Percentiles rank a stretch among this genome's conserved stretches.
Evolutionary conservation across 1,140 invertebrate genomes (phyloP).

Genomic region (Bombus superbus): DNA sequence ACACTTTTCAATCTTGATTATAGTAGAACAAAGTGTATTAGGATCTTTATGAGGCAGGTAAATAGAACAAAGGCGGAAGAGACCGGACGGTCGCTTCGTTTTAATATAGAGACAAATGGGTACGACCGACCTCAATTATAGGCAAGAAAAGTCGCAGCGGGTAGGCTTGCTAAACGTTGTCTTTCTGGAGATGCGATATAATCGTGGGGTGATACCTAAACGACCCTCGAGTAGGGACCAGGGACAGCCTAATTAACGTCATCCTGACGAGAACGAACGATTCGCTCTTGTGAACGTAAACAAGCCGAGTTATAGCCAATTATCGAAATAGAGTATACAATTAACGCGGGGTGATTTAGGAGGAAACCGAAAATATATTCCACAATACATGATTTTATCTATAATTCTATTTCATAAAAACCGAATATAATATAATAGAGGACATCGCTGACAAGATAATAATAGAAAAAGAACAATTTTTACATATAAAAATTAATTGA

Average conservation of each 20-base stretch:
- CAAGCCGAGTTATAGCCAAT: slow-evolving; percentile 46
- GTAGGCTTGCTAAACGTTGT: slow-evolving; percentile 51
- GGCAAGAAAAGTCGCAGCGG: slow-evolving; percentile 51
- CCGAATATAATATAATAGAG: no score
- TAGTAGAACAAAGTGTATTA: not conserved
- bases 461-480: not conserved
- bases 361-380: not conserved
- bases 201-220: slow-evolving; percentile 55
- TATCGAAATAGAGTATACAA: slow-evolving; percentile 59
- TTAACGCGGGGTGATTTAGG: slow-evolving; percentile 35
- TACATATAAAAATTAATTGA: not conserved
- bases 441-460: no score
- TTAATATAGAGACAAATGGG: slow-evolving; percentile 62
- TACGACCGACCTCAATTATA: slow-evolving; percentile 65
- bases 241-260: slow-evolving; percentile 66
- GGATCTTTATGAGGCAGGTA: not conserved
- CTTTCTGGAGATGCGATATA: slow-evolving; percentile 59
- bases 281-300: slow-evolving; percentile 52
- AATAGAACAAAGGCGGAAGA: slow-evolving; percentile 13
- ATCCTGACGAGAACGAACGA: slow-evolving; percentile 47
- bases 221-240: slow-evolving; percentile 45
- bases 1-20: not conserved
- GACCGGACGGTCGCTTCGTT: slow-evolving; percentile 41
- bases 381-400: no score
- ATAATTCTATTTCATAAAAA: no score